A percentile compares a stretch with the other conserved stretches of the same genome.
Evolutionary conservation across 2,113 vertebrate genomes (phyloP).

Genomic region (Syngnathus scovelli): DNA sequence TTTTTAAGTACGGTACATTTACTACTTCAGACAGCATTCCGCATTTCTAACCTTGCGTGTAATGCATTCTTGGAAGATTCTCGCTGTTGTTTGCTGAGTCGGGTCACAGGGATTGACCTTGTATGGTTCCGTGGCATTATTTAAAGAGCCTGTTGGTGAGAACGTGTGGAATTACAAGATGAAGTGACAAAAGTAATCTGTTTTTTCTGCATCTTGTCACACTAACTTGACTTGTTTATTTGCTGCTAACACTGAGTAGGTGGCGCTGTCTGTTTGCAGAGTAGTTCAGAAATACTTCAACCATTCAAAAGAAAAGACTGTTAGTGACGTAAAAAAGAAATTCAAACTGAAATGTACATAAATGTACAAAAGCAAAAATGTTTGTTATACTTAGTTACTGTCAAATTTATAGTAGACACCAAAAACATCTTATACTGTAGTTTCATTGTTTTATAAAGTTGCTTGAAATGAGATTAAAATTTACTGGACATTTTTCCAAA

Average conservation of each 20-base stretch:
- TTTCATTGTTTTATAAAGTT: background rate
- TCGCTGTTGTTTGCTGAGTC: constrained; percentile 48
- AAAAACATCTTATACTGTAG: background rate
- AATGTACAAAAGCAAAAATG: too few relatives aligned
- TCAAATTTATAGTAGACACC: background rate
- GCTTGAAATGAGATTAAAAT: background rate
- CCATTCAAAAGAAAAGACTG: too few relatives aligned
- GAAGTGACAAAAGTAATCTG: constrained; percentile 6
- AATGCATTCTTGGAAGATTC: constrained; percentile 50
- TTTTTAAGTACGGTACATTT: constrained; percentile 34
- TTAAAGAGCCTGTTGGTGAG: constrained; percentile 23
- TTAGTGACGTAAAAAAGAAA: too few relatives aligned
- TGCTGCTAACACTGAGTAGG: constrained; percentile 21
- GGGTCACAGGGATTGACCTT: constrained; percentile 42
- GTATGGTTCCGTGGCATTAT: constrained; percentile 15
- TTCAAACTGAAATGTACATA: too few relatives aligned
- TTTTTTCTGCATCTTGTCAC: constrained; percentile 18
- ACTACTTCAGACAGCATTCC: constrained; percentile 37
- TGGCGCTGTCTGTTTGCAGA: background rate
- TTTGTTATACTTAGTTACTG: background rate
- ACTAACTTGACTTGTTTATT: constrained; percentile 7
- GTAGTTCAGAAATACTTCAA: background rate
- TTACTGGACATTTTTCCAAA: background rate
- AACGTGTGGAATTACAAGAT: constrained; percentile 32
- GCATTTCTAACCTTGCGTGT: constrained; percentile 48